Percentiles rank a stretch among this genome's conserved stretches.
Evolutionary conservation across 2,888 invertebrate species (phyloP).

Genomic region (Scaptomyza polygonia): DNA sequence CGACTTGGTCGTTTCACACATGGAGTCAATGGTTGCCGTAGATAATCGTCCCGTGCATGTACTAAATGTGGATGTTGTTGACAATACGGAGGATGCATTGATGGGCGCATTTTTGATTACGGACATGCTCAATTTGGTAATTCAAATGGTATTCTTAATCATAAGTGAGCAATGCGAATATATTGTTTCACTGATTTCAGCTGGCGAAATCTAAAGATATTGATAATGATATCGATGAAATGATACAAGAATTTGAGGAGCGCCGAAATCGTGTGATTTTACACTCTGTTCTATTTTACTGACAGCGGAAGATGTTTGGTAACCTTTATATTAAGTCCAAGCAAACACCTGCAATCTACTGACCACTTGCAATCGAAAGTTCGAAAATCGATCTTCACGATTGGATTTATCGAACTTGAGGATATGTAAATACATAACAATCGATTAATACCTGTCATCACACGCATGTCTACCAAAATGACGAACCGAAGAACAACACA

Average conservation of each 20-base stretch:
- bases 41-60: conserved; percentile 96
- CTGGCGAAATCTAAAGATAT: conserved; percentile 67
- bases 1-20: conserved; percentile 98
- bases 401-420: conserved; percentile 10
- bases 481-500: conserved; percentile 21
- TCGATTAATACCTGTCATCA: conserved; percentile 27
- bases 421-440: conserved; percentile 43
- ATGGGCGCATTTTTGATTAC: conserved; percentile 99
- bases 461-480: conserved; percentile 22
- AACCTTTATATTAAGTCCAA: conserved; percentile 37
- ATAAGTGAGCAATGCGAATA: not conserved
- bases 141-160: not conserved
- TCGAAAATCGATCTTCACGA: conserved; percentile 3
- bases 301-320: conserved; percentile 58
- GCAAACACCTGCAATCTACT: conserved; percentile 53
- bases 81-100: conserved; percentile 99
- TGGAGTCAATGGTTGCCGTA: conserved; percentile 91
- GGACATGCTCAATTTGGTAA: conserved; percentile 95
- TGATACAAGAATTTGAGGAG: conserved; percentile 72
- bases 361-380: conserved; percentile 19
- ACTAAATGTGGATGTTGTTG: conserved; percentile 99
- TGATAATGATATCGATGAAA: conserved; percentile 71
- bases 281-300: conserved; percentile 71
- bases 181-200: conserved; percentile 23
- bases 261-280: conserved; percentile 67